Evolutionary conservation across 2,888 invertebrate species (phyloP).

Genomic region (Macrophya annulata): DNA sequence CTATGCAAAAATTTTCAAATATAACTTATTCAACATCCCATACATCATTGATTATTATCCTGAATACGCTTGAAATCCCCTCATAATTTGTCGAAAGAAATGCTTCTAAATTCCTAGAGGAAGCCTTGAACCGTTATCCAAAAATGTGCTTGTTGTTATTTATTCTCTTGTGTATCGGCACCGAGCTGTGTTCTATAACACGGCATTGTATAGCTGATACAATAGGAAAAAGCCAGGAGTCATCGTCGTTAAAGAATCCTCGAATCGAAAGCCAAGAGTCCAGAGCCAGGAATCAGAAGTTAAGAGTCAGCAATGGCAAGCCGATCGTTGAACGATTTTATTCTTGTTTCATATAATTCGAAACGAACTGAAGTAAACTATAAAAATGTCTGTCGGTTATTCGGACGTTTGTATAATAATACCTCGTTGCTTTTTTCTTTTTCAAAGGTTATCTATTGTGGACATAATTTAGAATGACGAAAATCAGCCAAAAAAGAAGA

Average conservation of each 20-base stretch:
- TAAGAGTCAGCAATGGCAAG: slow-evolving; percentile 23
- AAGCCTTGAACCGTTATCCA: background rate
- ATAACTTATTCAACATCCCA: background rate
- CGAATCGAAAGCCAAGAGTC: slow-evolving; percentile 31
- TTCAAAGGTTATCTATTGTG: background rate
- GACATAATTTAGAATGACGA: background rate
- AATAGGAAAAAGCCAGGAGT: slow-evolving; percentile 48
- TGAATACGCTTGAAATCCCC: background rate
- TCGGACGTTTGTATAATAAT: background rate
- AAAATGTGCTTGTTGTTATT: slow-evolving; percentile 31
- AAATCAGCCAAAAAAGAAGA: background rate
- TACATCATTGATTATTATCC: background rate
- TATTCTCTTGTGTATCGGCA: slow-evolving; percentile 38
- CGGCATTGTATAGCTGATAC: slow-evolving; percentile 50
- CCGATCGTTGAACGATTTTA: slow-evolving; percentile 34
- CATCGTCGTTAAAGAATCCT: slow-evolving; percentile 53
- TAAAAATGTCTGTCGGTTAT: slow-evolving; percentile 30
- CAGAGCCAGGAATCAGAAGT: slow-evolving; percentile 21
- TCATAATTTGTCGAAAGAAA: background rate
- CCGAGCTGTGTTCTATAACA: slow-evolving; percentile 14
- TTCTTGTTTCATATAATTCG: background rate
- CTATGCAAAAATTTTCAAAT: background rate
- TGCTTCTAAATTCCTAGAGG: background rate
- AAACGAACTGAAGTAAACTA: background rate
- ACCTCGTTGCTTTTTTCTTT: background rate